Base-by-base conservation (phyloP, 2,797 vertebrate genomes). In the Anguilla pacifica region DNA sequence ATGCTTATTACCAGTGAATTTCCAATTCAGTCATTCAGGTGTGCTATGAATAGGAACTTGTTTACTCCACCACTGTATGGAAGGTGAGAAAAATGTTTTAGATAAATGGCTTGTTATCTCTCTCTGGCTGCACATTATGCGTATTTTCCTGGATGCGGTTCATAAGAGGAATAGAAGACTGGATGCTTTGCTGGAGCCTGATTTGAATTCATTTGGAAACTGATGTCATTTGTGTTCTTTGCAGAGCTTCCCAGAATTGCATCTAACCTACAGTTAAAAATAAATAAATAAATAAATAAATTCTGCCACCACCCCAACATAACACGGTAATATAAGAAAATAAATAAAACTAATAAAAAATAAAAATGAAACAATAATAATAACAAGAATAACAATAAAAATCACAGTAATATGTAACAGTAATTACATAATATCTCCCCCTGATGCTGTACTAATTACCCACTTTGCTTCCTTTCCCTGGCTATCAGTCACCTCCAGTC, bases 101-200 rank as follows among this genome's bases (percentile, higher is more conserved):
- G 49, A 82, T 61, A 51, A 82, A 87, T 81, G 64, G 86, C 70
- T 43, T 57, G 70, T 86, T 74, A 77, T 77, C 49, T 57, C 72
- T 86, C 51, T 53, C 85, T 19, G 55, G 31, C 49, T 59, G 55
- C 31, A 46, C 55, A 43, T 82, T 81, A 49, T 35, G 55, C 31
- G 31, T 53, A 39, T 82, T 43, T 57, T 53, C 43, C 39, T n/a
- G 53, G 31, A 39, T 22, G 7, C 13, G 25, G 64, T 72, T 28
- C 81, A 64, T 84, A 46, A 67, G 57, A 46, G 61, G 11, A 31
- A 39, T 35, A 28, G 31, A 86, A 79, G 51, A 2, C 28, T 35
- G 28, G 15, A 25, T 46, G 49, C 70, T 19, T 39, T 53, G 43
- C 61, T 25, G 64, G 61, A 86, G 64, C 46, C 67, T 51, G 25